phyloP scores from a whole-genome alignment of 2,113 vertebrate species.

The Orthonyx spaldingii region DNA sequence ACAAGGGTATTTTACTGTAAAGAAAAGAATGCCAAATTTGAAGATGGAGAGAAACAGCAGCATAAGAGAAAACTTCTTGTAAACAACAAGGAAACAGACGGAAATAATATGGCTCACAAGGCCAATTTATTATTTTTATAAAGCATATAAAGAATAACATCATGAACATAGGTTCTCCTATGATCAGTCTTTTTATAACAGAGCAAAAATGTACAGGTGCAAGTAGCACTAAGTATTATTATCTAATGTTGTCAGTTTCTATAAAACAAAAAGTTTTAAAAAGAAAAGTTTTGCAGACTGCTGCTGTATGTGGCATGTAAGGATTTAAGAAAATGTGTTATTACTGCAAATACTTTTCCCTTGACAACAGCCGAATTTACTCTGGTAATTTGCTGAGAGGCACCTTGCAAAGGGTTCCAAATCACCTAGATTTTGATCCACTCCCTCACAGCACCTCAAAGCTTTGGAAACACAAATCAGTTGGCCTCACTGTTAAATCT shows the following conservation, averaged over 20 bases:
- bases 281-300: neutral
- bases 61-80: no score
- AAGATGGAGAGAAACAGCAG: neutral
- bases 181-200: neutral
- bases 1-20: conserved; percentile 65
- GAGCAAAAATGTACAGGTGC: neutral
- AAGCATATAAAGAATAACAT: neutral
- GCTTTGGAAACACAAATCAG: neutral
- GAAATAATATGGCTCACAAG: neutral
- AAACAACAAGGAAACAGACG: neutral
- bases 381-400: neutral
- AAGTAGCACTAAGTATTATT: neutral
- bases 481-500: neutral
- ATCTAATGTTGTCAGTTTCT: neutral
- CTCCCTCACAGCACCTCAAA: neutral
- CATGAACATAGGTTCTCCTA: neutral
- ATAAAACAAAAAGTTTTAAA: neutral
- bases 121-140: neutral
- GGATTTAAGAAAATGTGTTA: neutral
- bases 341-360: neutral
- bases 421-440: neutral
- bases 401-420: neutral
- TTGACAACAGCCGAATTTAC: neutral
- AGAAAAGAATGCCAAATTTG: neutral
- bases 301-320: neutral